Evolutionary conservation across 2,888 invertebrate species (phyloP).

Genomic region (Drosophila colorata): DNA sequence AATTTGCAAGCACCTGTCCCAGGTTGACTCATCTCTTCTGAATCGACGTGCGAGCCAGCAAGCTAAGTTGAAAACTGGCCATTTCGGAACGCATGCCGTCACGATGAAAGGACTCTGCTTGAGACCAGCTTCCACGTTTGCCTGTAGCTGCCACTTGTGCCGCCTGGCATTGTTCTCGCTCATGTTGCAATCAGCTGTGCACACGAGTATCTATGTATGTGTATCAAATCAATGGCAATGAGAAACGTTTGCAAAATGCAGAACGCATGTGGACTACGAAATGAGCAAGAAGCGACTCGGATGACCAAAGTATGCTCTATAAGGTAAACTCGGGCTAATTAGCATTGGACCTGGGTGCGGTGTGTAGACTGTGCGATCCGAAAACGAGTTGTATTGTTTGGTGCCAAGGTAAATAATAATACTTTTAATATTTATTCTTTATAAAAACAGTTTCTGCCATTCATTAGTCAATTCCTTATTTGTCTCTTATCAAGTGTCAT

Average conservation of each 20-base stretch:
- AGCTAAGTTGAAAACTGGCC: constrained; percentile 20
- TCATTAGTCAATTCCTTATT: too few relatives aligned
- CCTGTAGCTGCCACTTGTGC: constrained; percentile 40
- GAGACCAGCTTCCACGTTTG: constrained; percentile 3
- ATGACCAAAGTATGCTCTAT: constrained; percentile 8
- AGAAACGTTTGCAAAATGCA: constrained; percentile 38
- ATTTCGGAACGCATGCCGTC: constrained; percentile 1
- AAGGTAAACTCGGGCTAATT: not conserved
- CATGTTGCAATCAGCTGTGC: constrained; percentile 16
- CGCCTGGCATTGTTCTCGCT: constrained; percentile 28
- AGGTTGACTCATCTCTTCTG: constrained; percentile 13
- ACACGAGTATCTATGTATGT: constrained; percentile 6
- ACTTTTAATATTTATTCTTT: too few relatives aligned
- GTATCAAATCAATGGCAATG: constrained; percentile 33
- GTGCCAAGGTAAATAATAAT: too few relatives aligned
- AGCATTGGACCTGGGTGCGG: not conserved
- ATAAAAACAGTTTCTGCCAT: too few relatives aligned
- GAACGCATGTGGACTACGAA: constrained; percentile 22
- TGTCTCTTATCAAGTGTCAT: not conserved
- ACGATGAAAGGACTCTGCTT: constrained; percentile 6
- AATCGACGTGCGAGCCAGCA: constrained; percentile 8
- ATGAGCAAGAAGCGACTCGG: constrained; percentile 18
- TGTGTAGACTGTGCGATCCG: too few relatives aligned
- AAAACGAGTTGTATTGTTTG: too few relatives aligned
- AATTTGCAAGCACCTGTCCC: constrained; percentile 24